Evolutionary conservation across 92 coral and sea anemone species (phyloP).

Genomic region (Palythoa caribaeorum): DNA sequence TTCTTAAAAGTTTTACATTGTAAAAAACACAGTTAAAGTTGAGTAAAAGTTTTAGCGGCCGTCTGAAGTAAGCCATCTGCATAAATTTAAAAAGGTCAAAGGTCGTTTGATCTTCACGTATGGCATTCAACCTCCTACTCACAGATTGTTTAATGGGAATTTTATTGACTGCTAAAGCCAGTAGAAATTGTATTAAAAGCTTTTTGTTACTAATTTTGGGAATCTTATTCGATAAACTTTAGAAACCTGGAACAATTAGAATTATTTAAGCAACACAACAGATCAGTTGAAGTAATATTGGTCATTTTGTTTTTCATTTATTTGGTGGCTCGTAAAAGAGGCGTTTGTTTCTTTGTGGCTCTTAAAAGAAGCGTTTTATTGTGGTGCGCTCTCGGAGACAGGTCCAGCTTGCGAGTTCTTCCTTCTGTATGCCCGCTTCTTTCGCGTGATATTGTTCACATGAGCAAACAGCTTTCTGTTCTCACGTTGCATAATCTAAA

Average conservation of each 20-base stretch:
- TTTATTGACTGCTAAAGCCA: no score
- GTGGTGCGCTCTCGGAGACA: not conserved
- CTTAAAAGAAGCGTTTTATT: not conserved
- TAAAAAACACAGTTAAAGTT: no score
- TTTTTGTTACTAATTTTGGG: not conserved
- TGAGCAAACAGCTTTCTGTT: not conserved
- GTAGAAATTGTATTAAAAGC: not conserved
- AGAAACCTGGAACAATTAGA: not conserved
- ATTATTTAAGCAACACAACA: not conserved
- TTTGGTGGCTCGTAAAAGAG: constrained; percentile 7
- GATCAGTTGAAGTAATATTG: not conserved
- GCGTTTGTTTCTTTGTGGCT: not conserved
- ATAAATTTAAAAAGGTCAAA: no score
- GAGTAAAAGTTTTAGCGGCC: no score
- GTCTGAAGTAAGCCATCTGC: no score
- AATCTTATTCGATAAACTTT: not conserved
- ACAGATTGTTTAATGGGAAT: no score
- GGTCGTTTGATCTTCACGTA: no score
- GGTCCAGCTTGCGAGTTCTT: not conserved
- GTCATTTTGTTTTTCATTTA: constrained; percentile 9
- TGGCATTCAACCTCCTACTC: no score
- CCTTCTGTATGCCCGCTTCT: not conserved
- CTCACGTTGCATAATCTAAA: constrained; percentile 16
- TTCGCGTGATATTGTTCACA: not conserved
- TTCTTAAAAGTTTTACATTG: no score